phyloP scores from a whole-genome alignment of 2,888 invertebrate genomes.

The Phaedon cochleariae region DNA sequence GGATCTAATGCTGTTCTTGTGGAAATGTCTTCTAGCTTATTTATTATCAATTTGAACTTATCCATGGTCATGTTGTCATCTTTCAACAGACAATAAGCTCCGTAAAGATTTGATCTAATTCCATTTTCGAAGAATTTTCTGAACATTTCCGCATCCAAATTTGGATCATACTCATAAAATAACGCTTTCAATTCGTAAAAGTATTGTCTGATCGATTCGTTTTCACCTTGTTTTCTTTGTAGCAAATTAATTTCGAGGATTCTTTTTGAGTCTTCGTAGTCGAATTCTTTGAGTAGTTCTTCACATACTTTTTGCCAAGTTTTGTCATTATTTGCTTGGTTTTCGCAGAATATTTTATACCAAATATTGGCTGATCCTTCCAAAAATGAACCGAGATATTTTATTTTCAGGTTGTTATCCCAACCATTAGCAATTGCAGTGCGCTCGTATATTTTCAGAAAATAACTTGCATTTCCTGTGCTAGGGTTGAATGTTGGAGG shows the following conservation, averaged over 20 bases:
- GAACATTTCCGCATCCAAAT: background rate
- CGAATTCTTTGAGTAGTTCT: background rate
- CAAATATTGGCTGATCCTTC: constrained; percentile 8
- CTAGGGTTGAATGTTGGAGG: constrained; percentile 9
- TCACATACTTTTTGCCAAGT: background rate
- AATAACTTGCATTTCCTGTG: background rate
- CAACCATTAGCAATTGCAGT: no score
- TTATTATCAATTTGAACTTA: no score
- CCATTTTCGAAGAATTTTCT: constrained; percentile 14
- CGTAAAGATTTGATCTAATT: background rate
- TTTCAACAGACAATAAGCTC: no score
- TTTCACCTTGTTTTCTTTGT: background rate
- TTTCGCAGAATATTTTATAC: background rate
- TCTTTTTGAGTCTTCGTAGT: background rate
- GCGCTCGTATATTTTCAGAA: background rate
- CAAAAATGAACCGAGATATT: background rate
- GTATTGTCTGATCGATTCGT: background rate
- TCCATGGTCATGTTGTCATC: no score
- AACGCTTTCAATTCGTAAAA: constrained; percentile 2
- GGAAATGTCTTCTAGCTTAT: no score
- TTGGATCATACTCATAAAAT: background rate
- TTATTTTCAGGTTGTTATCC: background rate
- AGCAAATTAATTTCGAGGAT: background rate
- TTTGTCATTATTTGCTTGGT: background rate
- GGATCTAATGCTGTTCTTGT: no score